Evolutionary conservation across 2,888 invertebrate genomes (phyloP), one percentile per base, ranked within the genome.

Genomic region (Drosophila dives): DNA sequence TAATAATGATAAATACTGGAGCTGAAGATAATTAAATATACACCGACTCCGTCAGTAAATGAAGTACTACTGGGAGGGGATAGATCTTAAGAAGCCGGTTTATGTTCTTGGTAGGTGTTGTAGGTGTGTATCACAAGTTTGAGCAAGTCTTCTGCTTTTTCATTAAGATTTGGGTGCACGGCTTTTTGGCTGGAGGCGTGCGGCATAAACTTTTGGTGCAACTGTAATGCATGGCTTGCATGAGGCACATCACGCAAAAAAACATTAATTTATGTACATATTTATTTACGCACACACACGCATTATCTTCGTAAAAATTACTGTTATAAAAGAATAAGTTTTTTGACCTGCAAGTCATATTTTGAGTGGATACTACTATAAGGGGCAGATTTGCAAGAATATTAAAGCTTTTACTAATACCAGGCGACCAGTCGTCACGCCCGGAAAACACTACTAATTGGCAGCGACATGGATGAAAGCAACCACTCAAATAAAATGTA

Each of bases 291-390:
- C 38, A 26, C 36, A 38, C 17, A 29, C 54, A 55, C 54, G 54
- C 55, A 55, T n/a, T 26, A 38, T 26, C 26, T 15, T 40, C 1
- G 12, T n/a, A 3, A 55, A 29, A 55, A 26, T 12, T n/a, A 55
- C 55, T n/a, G 55, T 55, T 55, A 29, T 12, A n/a, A 38, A n/a
- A 55, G 20, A 55, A 55, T 38, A 38, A 55, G 55, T 55, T 55
- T 40, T n/a, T n/a, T 38, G 26, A 55, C 26, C 38, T 29, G 55
- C n/a, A n/a, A 55, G 55, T 10, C 38, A 55, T 55, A 38, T 38
- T 55, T 55, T 38, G 26, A 55, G 55, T n/a, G 55, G 29, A 38
- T 55, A 26, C 38, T n/a, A 29, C 29, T 29, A 17, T 26, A 17
- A 17, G 36, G 17, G 54, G 36, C 12, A 54, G 23, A 36, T 36